Evolutionary conservation across 2,797 vertebrate species (phyloP).

Genomic region (Triplophysa yarkandensis): DNA sequence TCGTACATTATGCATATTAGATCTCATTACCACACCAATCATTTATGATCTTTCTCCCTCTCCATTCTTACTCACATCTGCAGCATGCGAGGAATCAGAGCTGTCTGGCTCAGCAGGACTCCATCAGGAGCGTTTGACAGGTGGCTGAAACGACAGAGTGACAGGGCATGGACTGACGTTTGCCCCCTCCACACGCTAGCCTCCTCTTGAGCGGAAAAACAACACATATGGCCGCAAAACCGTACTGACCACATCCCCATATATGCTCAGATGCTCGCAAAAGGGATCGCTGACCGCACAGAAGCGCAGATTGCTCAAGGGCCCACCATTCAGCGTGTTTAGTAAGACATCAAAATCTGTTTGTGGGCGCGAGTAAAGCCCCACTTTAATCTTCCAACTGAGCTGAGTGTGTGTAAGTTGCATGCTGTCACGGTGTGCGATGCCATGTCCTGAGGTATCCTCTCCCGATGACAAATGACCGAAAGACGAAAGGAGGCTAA

Average conservation of each 20-base stretch:
- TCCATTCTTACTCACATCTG: conserved; percentile 18
- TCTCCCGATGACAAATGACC: conserved; percentile 49
- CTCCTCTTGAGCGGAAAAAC: conserved; percentile 24
- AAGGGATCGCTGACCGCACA: conserved; percentile 26
- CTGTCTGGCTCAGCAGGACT: not conserved
- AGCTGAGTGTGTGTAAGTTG: conserved; percentile 42
- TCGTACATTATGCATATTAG: conserved; percentile 17
- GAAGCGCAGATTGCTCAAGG: conserved; percentile 4
- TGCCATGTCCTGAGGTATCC: conserved; percentile 49
- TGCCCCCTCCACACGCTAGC: conserved; percentile 3
- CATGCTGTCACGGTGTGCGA: conserved; percentile 43
- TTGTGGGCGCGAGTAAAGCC: not conserved
- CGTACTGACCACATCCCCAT: not conserved
- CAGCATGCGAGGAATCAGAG: conserved; percentile 9
- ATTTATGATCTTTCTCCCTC: conserved; percentile 21
- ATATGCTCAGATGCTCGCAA: not conserved
- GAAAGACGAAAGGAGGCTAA: conserved; percentile 15
- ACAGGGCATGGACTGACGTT: conserved; percentile 18
- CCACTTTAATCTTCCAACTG: conserved; percentile 55
- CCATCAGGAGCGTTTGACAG: conserved; percentile 22
- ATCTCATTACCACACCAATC: conserved; percentile 23
- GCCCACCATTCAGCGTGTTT: conserved; percentile 39
- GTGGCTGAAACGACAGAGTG: conserved; percentile 28
- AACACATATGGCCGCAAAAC: conserved; percentile 25
- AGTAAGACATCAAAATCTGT: conserved; percentile 42